Evolutionary conservation across 2,888 invertebrate species (phyloP).

Genomic region (Chamaedrilus cognettii): DNA sequence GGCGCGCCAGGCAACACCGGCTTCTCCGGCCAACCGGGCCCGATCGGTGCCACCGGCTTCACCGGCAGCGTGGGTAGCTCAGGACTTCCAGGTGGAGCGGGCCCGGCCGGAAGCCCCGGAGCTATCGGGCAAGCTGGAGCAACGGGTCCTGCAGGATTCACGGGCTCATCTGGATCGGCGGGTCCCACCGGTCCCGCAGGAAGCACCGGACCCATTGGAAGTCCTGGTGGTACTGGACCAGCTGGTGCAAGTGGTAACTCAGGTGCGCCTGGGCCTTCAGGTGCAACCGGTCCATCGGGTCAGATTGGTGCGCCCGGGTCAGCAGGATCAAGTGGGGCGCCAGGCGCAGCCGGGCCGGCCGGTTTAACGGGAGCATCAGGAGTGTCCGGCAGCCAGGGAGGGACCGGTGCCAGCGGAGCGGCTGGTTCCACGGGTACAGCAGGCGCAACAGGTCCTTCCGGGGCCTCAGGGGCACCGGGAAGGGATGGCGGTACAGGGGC

Average conservation of each 20-base stretch:
- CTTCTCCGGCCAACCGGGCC: neutral
- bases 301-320: constrained; percentile 18
- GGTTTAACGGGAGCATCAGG: constrained; percentile 22
- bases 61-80: neutral
- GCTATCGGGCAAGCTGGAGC: constrained; percentile 5
- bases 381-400: constrained; percentile 20
- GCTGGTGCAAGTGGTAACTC: constrained; percentile 1
- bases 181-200: constrained; percentile 19
- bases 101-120: constrained; percentile 9
- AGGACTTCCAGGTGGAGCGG: constrained; percentile 2
- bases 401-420: constrained; percentile 19
- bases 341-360: constrained; percentile 20
- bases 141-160: neutral
- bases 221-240: constrained; percentile 7
- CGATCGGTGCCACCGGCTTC: neutral
- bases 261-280: neutral
- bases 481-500: constrained; percentile 21
- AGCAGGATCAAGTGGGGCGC: constrained; percentile 6
- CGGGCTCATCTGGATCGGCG: constrained; percentile 15
- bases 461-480: constrained; percentile 24
- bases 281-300: constrained; percentile 20
- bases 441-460: constrained; percentile 20
- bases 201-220: constrained; percentile 16
- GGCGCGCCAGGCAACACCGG: neutral
- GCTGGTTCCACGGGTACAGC: constrained; percentile 21